A percentile compares a stretch with the other conserved stretches of the same genome.
Conservation (phyloP, 2,113 vertebrate genomes). For the Cromileptes altivelis region DNA sequence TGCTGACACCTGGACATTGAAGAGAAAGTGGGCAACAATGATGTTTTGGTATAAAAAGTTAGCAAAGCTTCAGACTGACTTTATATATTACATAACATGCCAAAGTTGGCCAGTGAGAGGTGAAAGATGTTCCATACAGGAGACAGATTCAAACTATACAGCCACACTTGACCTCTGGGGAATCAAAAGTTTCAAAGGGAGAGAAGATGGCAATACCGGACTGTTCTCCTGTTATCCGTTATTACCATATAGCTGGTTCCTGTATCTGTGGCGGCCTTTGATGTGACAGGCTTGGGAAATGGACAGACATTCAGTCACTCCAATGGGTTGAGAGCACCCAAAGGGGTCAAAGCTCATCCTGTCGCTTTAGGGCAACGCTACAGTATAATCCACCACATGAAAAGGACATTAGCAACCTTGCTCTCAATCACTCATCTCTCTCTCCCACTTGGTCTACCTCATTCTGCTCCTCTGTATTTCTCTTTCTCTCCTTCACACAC, state of each 20-base stretch:
- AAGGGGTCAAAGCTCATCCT: slow-evolving; percentile 24
- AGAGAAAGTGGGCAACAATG: slow-evolving; percentile 3
- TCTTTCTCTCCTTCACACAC: slow-evolving; percentile 8
- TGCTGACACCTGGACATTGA: neutral
- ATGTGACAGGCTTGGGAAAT: slow-evolving; percentile 48
- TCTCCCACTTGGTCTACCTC: neutral
- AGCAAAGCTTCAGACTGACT: neutral
- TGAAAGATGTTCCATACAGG: neutral
- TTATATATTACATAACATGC: neutral
- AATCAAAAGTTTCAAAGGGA: slow-evolving; percentile 24
- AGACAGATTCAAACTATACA: neutral
- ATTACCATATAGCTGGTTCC: slow-evolving; percentile 35
- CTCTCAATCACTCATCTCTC: slow-evolving; percentile 53
- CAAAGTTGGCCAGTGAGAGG: neutral
- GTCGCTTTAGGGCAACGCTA: slow-evolving; percentile 31
- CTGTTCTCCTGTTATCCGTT: slow-evolving; percentile 7
- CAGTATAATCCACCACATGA: slow-evolving; percentile 49
- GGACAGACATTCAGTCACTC: slow-evolving; percentile 38
- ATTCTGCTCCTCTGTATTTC: slow-evolving; percentile 17
- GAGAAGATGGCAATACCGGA: neutral
- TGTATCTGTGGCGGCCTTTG: slow-evolving; percentile 48
- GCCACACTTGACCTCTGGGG: neutral
- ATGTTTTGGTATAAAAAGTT: neutral
- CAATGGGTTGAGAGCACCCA: slow-evolving; percentile 24
- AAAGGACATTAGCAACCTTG: slow-evolving; percentile 54